phyloP scores from a whole-genome alignment of 53 echinoderm and acorn worm genomes.

The Astropecten irregularis region DNA sequence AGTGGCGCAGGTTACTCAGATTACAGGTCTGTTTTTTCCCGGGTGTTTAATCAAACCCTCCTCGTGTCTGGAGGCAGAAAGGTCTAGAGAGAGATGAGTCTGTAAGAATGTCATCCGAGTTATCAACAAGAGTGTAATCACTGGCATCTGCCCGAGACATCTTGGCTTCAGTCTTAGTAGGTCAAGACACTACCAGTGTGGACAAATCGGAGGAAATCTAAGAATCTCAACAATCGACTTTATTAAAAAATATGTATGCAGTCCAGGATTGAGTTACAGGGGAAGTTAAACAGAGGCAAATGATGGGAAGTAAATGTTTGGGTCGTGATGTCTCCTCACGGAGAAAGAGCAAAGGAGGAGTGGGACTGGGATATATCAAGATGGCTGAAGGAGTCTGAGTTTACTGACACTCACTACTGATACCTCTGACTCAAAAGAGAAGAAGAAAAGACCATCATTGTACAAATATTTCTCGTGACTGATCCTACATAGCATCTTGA shows the following conservation, averaged over 20 bases:
- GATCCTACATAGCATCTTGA: too few relatives aligned
- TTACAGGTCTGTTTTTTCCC: constrained; percentile 38
- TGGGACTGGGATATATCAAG: too few relatives aligned
- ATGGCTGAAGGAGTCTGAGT: too few relatives aligned
- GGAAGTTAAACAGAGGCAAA: too few relatives aligned
- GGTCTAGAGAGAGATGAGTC: constrained; percentile 18
- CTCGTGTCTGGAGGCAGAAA: constrained; percentile 31
- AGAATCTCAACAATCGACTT: neutral
- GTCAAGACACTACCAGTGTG: neutral
- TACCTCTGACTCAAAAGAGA: too few relatives aligned
- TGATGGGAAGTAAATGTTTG: too few relatives aligned
- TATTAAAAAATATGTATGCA: too few relatives aligned
- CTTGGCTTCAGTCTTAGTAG: constrained; percentile 1
- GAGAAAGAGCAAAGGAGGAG: too few relatives aligned
- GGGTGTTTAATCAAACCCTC: constrained; percentile 39
- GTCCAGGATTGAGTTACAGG: neutral
- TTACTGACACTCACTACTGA: too few relatives aligned
- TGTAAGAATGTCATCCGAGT: constrained; percentile 39
- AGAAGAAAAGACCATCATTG: too few relatives aligned
- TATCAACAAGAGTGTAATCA: constrained; percentile 12
- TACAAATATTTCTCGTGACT: too few relatives aligned
- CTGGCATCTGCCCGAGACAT: constrained; percentile 21
- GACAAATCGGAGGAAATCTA: neutral
- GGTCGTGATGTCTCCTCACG: too few relatives aligned
- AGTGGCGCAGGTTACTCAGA: constrained; percentile 33